These are phyloP conservation scores for Drosophila anceps DNA, from an alignment of 2,888 invertebrate species.

Conservation along the genomic window DNA sequence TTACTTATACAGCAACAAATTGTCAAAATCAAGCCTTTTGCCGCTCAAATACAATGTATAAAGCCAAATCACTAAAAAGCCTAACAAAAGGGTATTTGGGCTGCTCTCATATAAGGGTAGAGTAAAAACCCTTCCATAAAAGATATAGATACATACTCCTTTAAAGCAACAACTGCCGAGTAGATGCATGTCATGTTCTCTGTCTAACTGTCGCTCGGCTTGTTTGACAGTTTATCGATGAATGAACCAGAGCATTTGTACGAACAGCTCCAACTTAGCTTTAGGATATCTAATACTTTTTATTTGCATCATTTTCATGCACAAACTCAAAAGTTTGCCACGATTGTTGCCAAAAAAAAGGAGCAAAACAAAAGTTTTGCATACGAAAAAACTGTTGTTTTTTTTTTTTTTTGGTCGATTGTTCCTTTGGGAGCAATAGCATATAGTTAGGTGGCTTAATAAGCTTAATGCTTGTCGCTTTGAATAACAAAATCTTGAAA, in stretches of 20 bases:
- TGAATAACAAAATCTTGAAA: not conserved
- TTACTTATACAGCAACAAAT: too few species aligned
- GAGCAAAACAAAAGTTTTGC: not conserved
- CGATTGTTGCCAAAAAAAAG: not conserved
- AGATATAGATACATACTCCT: not conserved
- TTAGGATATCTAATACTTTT: slow-evolving; percentile 2
- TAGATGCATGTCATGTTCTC: not conserved
- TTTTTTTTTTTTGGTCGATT: not conserved
- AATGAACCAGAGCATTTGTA: not conserved
- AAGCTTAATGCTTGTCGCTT: slow-evolving; percentile 1
- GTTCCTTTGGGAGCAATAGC: slow-evolving; percentile 1
- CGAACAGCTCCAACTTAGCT: not conserved
- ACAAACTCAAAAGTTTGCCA: slow-evolving; percentile 5
- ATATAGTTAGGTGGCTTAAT: slow-evolving; percentile 1
- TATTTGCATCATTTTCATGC: not conserved
- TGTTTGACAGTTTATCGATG: slow-evolving; percentile 8
- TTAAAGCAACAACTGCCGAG: not conserved
- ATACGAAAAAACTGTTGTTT: slow-evolving; percentile 6
- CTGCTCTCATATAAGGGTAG: not conserved
- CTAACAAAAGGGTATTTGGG: not conserved
- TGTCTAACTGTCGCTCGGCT: not conserved
- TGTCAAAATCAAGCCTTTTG: too few species aligned
- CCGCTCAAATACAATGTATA: not conserved
- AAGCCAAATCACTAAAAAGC: not conserved
- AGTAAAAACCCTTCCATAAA: not conserved